Percentiles rank a stretch among this genome's conserved stretches.
Evolutionary conservation across 2,113 vertebrate species (phyloP).

Genomic region (Xiphorhynchus elegans): DNA sequence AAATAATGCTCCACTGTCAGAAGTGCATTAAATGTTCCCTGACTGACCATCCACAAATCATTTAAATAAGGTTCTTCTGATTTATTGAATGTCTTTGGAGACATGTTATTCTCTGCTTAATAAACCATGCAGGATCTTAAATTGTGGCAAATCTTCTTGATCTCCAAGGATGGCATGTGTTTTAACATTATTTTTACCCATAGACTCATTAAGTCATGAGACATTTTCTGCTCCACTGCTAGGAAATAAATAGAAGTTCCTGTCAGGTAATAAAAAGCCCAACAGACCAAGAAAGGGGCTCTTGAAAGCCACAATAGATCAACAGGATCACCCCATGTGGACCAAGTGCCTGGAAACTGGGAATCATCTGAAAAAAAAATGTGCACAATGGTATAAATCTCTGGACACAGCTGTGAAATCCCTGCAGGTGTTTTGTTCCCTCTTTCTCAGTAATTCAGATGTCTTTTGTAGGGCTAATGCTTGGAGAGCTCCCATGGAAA

Average conservation of each 20-base stretch:
- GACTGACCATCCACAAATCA: background rate
- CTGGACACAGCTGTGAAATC: background rate
- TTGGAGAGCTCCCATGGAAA: constrained; percentile 14
- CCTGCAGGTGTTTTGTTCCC: background rate
- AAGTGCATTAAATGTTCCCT: background rate
- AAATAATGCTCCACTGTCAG: background rate
- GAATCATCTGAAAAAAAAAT: background rate
- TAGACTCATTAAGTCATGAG: constrained; percentile 15
- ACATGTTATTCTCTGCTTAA: background rate
- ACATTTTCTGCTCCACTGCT: constrained; percentile 7
- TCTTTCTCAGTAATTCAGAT: constrained; percentile 4
- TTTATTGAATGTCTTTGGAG: background rate
- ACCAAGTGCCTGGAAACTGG: background rate
- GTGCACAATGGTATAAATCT: background rate
- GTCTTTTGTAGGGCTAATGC: background rate
- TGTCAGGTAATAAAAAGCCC: constrained; percentile 30
- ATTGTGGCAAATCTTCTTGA: background rate
- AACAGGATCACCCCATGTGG: background rate
- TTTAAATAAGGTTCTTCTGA: background rate
- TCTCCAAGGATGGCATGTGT: background rate
- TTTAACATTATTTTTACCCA: constrained; percentile 11
- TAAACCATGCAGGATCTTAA: background rate
- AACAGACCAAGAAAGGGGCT: background rate
- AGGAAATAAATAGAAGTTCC: constrained; percentile 13
- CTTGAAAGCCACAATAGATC: background rate